These are phyloP conservation scores for Neolamprologus modestus DNA, from an alignment of 2,113 vertebrate species.

Conservation along the genomic window DNA sequence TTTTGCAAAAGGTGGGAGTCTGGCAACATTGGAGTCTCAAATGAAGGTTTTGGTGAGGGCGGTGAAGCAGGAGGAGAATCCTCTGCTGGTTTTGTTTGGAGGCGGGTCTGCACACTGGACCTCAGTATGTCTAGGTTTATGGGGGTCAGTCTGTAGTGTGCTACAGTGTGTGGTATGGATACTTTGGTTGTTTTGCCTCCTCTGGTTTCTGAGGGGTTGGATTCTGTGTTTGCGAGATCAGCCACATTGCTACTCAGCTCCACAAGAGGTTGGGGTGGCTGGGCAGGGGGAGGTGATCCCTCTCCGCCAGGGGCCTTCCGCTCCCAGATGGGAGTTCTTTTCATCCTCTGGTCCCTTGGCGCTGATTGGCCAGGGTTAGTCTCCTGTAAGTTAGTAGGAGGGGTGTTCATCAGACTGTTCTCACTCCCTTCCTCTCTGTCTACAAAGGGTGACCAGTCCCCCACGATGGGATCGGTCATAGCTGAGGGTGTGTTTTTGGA, in stretches of 20 bases:
- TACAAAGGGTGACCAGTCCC: not conserved
- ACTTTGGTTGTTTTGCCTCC: not conserved
- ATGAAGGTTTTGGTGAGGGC: not conserved
- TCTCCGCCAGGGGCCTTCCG: not conserved
- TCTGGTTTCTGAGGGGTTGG: not conserved
- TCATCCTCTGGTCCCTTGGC: not conserved
- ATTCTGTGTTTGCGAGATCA: not conserved
- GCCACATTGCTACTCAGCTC: not conserved
- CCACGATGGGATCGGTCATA: not conserved
- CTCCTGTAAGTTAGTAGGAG: not conserved
- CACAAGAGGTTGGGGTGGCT: not conserved
- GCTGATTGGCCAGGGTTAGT: not conserved
- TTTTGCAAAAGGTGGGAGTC: not conserved
- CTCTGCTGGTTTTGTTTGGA: not conserved
- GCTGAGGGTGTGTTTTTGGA: not conserved
- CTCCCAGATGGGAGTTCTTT: not conserved
- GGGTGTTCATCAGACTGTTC: not conserved
- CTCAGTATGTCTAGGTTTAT: not conserved
- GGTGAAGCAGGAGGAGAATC: not conserved
- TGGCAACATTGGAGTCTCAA: not conserved
- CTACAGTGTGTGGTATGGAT: not conserved
- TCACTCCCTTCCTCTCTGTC: not conserved
- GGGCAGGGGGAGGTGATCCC: not conserved
- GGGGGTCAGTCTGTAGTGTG: not conserved
- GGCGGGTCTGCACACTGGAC: not conserved